Conservation (phyloP, 2,113 vertebrate genomes). For the Mesitornis unicolor region DNA sequence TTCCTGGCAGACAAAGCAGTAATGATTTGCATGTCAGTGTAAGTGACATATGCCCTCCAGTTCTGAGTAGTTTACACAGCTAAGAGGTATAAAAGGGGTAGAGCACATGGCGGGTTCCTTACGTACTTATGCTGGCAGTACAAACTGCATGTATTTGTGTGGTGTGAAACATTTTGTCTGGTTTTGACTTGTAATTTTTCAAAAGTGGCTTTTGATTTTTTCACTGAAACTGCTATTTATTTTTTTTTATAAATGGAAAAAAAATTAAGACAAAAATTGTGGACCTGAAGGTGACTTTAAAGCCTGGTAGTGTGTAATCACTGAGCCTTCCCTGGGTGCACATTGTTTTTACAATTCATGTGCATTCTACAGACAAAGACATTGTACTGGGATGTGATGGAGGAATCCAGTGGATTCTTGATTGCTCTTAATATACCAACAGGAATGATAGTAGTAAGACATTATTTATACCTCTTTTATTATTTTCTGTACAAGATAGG, state of each 20-base stretch:
- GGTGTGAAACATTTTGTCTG: neutral
- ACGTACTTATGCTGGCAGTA: neutral
- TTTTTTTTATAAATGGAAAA: neutral
- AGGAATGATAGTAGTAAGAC: neutral
- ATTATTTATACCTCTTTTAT: neutral
- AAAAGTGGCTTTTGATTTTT: neutral
- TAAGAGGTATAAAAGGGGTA: neutral
- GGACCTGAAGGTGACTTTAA: neutral
- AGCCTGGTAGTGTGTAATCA: neutral
- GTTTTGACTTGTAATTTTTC: neutral
- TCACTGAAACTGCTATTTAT: neutral
- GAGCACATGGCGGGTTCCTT: neutral
- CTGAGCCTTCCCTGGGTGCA: neutral
- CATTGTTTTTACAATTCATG: neutral
- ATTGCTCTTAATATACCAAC: neutral
- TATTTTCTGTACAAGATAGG: neutral
- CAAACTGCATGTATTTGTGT: neutral
- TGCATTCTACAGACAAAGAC: neutral
- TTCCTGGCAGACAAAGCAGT: constrained; percentile 64
- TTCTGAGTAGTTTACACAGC: constrained; percentile 44
- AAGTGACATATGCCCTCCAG: constrained; percentile 46
- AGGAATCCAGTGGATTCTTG: neutral
- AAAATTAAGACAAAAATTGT: neutral
- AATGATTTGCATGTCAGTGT: constrained; percentile 58
- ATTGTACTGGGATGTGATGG: neutral